Evolutionary conservation across 2,888 invertebrate species (phyloP), one percentile per base, ranked within the genome.

Genomic region (Venustoraphidia nigricollis): DNA sequence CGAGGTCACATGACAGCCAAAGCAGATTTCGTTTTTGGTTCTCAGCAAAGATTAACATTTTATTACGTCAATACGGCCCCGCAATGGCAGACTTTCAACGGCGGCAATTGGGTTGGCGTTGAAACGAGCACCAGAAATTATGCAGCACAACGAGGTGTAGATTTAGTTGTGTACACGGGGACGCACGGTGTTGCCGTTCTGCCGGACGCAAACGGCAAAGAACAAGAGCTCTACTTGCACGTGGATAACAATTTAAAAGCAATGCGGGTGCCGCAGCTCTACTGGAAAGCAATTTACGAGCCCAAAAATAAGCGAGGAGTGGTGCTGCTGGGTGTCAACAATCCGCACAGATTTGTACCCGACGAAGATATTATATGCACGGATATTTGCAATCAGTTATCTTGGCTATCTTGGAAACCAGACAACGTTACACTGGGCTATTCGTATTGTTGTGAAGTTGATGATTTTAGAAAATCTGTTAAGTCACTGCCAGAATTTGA

Each of bases 251-350:
- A 63, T 37, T 57, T 62, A 34, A 61, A 62, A 8, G 60, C 53
- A 4, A 52, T 77, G 44, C 75, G 76, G 0, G 72, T 76, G 9
- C 77, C 77, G 1, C 66, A 65, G 55, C 49, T 75, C 10, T 75
- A 67, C 52, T 80, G 75, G 71, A 77, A 77, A 56, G 72, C 79
- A 3, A 68, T 74, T 1, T 73, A 76, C 56, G 75, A 80, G 49
- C 64, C 70, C 1, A 56, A 56, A 0, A 65, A 61, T 1, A 64
- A 68, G 8, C 59, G 68, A 5, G 80, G 76, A 1, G 69, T 76
- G 1, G 80, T 74, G 2, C 73, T 80, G 55, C 58, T 81, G 6
- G 72, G 76, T 41, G 70, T 78, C 48, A 81, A 81, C 64, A 79
- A 81, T 58, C 80, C 81, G 0, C 62, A 65, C 51, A 50, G 60